A percentile compares a stretch with the other conserved stretches of the same genome.
Evolutionary conservation across 2,888 invertebrate species (phyloP).

Genomic region (Thymelicus lineola): DNA sequence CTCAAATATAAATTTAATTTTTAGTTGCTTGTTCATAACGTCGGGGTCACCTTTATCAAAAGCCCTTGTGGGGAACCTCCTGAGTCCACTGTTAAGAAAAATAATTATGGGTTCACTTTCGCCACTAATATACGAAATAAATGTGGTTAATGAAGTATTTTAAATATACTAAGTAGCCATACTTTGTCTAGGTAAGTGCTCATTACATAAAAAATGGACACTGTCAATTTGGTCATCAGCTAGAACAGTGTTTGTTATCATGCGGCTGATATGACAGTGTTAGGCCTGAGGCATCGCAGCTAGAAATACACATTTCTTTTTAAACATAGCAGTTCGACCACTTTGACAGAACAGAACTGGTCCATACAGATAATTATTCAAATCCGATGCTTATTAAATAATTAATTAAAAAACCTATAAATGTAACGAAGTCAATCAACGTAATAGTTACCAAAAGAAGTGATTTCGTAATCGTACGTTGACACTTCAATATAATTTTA

Average conservation of each 20-base stretch:
- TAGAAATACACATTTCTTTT: conserved; percentile 1
- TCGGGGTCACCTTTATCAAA: too few species aligned
- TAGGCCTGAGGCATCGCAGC: conserved; percentile 1
- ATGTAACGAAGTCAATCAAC: background rate
- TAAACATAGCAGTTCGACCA: background rate
- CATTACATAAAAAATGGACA: background rate
- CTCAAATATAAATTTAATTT: too few species aligned
- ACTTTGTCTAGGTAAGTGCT: background rate
- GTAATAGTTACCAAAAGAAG: background rate
- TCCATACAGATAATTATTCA: background rate
- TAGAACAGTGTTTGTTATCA: background rate
- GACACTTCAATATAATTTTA: background rate
- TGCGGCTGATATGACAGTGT: background rate
- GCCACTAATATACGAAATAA: too few species aligned
- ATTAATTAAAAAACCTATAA: background rate
- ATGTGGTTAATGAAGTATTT: too few species aligned
- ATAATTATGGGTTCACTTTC: too few species aligned
- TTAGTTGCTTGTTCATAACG: too few species aligned
- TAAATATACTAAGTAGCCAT: too few species aligned
- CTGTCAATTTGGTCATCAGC: background rate
- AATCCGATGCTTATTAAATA: background rate
- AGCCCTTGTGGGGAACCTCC: too few species aligned
- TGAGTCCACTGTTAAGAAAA: too few species aligned
- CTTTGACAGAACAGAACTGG: background rate
- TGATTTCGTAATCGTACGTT: conserved; percentile 4